Evolutionary conservation across 2,113 vertebrate genomes (phyloP), one percentile per base, ranked within the genome.

Genomic region (Okapia johnstoni): DNA sequence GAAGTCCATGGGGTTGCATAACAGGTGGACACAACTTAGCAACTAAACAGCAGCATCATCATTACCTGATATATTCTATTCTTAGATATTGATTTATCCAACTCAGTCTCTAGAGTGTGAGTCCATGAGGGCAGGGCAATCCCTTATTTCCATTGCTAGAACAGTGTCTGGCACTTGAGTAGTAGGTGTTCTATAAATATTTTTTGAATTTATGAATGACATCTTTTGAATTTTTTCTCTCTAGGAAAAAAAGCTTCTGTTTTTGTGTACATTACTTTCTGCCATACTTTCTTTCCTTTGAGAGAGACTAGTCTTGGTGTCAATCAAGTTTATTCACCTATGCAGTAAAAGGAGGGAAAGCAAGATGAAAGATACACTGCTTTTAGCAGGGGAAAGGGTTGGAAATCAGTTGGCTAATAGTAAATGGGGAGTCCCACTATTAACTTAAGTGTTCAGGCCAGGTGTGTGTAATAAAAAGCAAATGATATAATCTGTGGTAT

Each of bases 401-500:
- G 7, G n/a, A 90, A 85, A 57, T 88, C 54, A 88, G 21, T 43
- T 88, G 70, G 28, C 36, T 94, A 81, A 91, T 88, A 50, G 57
- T 61, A 63, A 83, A 85, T 88, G 50, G 85, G 25, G 89, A 87
- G 23, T 88, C 6, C 19, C 33, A 90, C 30, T 60, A 58, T 87
- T 84, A 76, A 77, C 55, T 90, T 93, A 93, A 36, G 30, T 60
- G 58, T 95, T 84, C 94, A 94, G 80, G 50, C 40, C 76, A 88
- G 60, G 33, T 85, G 48, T 90, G 33, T 88, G 36, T 48, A 73
- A 54, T 50, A 93, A 93, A 76, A 95, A 88, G 93, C 30, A 83
- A 91, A 92, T 88, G 70, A 76, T 80, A 36, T 1, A 63, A 85
- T 90, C 73, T 96, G 63, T 96, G 88, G 25, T 94, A 26, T 66